Conservation (phyloP, 2,113 vertebrate genomes). For the Anarhynchus alexandrinus region DNA sequence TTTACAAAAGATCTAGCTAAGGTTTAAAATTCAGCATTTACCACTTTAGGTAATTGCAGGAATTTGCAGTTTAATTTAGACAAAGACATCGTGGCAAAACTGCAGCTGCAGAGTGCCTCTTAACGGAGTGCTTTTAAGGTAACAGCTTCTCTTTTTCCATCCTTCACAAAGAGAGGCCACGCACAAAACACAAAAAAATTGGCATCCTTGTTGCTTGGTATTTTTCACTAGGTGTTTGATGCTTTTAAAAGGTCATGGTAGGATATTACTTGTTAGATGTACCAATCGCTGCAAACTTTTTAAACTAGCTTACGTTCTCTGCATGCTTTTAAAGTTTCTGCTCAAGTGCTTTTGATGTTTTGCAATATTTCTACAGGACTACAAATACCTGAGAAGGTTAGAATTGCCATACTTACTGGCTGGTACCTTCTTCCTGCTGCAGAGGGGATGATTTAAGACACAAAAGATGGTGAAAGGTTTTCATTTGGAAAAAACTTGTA, state of each 20-base stretch:
- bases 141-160: neutral
- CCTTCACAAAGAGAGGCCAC: neutral
- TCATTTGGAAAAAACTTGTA: neutral
- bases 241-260: conserved; percentile 2
- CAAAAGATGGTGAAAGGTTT: neutral
- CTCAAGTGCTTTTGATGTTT: conserved; percentile 4
- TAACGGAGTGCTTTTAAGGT: neutral
- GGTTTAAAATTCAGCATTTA: neutral
- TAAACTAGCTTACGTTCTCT: neutral
- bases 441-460: neutral
- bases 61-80: conserved; percentile 17
- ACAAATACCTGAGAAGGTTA: neutral
- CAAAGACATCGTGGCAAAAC: neutral
- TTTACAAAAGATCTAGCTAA: neutral
- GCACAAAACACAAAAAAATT: neutral
- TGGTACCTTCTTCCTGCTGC: neutral
- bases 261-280: neutral
- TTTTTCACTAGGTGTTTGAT: neutral
- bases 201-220: neutral
- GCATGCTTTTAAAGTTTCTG: neutral
- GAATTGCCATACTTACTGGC: neutral
- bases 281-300: neutral
- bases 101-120: neutral
- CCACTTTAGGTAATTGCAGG: neutral
- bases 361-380: neutral